Conservation (phyloP, 2,113 vertebrate species). For the Hippocampus comes region DNA sequence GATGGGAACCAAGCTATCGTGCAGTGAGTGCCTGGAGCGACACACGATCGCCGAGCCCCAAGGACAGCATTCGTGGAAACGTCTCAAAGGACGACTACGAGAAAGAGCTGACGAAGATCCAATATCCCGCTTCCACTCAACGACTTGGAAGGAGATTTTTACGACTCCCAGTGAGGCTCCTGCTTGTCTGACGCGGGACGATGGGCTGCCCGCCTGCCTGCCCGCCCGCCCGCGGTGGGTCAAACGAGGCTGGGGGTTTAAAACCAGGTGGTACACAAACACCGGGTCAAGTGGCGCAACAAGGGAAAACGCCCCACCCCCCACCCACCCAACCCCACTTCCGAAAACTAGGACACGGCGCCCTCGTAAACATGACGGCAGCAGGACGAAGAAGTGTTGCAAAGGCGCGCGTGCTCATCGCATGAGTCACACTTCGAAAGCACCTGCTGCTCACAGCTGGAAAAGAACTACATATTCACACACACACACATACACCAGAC, state of each 20-base stretch:
- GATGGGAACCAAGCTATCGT: neutral
- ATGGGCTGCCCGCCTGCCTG: neutral
- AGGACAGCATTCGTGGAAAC: neutral
- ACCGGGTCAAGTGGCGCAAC: neutral
- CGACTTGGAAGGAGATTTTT: neutral
- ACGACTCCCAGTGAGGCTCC: neutral
- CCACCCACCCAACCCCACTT: neutral
- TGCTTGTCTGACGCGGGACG: neutral
- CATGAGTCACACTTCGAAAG: conserved; percentile 1
- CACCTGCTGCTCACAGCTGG: conserved; percentile 2
- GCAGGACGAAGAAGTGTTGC: neutral
- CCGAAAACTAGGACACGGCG: neutral
- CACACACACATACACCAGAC: neutral
- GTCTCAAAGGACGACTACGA: neutral
- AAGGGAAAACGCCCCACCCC: neutral
- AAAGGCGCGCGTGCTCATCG: neutral
- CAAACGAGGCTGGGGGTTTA: neutral
- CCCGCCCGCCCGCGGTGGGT: neutral
- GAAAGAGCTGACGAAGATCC: neutral
- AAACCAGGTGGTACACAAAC: neutral
- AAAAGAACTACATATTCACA: neutral
- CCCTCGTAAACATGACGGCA: neutral
- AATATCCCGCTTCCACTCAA: neutral
- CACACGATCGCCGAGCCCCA: neutral
- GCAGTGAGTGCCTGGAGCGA: neutral